A percentile compares a stretch with the other conserved stretches of the same genome.
Conservation (phyloP, 2,888 invertebrate species). For the Alentia gelatinosa region DNA sequence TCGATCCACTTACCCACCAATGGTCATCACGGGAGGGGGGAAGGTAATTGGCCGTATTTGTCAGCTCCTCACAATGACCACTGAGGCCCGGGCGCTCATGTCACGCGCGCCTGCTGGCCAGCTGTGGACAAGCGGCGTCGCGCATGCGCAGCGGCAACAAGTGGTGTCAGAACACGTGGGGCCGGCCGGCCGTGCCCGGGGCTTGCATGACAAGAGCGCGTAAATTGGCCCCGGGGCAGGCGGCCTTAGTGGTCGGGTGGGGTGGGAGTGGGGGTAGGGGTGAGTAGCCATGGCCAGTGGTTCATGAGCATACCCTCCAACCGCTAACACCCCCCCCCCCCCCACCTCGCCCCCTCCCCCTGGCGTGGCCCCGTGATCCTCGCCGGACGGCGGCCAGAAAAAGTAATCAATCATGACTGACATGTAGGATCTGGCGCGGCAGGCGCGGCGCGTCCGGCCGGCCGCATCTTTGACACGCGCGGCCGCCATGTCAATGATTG, state of each 20-base stretch:
- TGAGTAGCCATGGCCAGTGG: neutral
- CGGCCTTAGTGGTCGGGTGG: neutral
- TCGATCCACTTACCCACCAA: slow-evolving; percentile 34
- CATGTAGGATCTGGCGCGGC: slow-evolving; percentile 20
- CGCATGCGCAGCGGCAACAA: slow-evolving; percentile 17
- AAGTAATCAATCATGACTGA: slow-evolving; percentile 48
- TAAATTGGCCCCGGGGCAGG: neutral
- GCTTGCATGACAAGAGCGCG: slow-evolving; percentile 35
- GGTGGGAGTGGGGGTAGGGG: neutral
- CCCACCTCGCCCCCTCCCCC: neutral
- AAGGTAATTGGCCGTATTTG: neutral
- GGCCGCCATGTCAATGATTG: slow-evolving; percentile 43
- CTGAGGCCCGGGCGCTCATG: neutral
- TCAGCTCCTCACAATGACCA: neutral
- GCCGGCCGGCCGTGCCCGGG: neutral
- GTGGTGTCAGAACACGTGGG: neutral
- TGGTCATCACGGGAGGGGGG: neutral
- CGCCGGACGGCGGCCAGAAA: slow-evolving; percentile 46
- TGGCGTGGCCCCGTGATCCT: neutral
- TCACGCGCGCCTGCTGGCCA: neutral
- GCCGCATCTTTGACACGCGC: slow-evolving; percentile 21
- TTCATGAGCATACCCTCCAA: neutral
- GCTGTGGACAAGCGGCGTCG: neutral
- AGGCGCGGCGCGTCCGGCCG: slow-evolving; percentile 7
- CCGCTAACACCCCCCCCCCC: neutral